phyloP scores from a whole-genome alignment of 1,140 invertebrate genomes.

The Proctacanthus coquilletti region DNA sequence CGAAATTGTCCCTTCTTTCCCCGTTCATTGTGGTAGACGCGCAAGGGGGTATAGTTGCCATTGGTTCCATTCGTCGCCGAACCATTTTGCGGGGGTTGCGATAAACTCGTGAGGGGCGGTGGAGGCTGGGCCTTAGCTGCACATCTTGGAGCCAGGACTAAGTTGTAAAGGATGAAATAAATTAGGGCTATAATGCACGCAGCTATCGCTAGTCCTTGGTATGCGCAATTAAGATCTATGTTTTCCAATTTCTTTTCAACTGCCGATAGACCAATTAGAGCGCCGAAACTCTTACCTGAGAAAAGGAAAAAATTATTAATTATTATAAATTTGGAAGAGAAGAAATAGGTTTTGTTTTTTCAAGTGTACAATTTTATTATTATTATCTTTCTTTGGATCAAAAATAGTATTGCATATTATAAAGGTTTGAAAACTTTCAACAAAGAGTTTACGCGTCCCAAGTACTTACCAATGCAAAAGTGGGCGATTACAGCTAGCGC shows the following conservation, averaged over 20 bases:
- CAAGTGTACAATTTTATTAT: no score
- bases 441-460: no score
- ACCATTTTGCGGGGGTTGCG: conserved; percentile 30
- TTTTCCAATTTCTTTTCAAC: conserved; percentile 21
- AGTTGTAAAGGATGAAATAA: conserved; percentile 54
- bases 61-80: conserved; percentile 33
- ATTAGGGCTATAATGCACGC: conserved; percentile 42
- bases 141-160: conserved; percentile 51
- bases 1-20: conserved; percentile 62
- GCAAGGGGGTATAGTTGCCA: conserved; percentile 55
- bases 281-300: conserved; percentile 47
- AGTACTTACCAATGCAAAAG: conserved; percentile 49
- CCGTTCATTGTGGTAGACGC: conserved; percentile 60
- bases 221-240: conserved; percentile 31
- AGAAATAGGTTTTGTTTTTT: no score
- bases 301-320: conserved; percentile 4
- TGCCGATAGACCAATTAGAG: conserved; percentile 40
- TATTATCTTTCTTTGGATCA: no score
- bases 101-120: conserved; percentile 29
- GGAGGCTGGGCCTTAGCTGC: conserved; percentile 41
- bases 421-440: no score
- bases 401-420: no score
- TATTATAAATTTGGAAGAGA: neutral
- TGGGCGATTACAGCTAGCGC: conserved; percentile 65
- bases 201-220: conserved; percentile 42